phyloP scores from a whole-genome alignment of 2,113 vertebrate genomes.

The Columba livia region DNA sequence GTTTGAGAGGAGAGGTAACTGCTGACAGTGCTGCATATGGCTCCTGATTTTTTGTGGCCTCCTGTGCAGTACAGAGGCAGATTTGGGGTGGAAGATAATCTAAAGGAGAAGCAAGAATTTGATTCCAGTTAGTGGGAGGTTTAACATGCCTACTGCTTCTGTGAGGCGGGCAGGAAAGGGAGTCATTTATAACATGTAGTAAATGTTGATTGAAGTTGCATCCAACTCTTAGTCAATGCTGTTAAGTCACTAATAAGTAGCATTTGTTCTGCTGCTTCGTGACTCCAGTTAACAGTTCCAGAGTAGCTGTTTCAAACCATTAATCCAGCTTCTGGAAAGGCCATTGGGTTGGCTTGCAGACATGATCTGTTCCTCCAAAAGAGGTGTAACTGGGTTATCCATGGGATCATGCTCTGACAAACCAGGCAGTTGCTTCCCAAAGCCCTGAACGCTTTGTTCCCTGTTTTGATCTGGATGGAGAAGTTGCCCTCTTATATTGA shows the following conservation, averaged over 20 bases:
- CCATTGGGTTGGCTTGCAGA: neutral
- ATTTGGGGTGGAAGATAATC: neutral
- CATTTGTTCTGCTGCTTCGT: neutral
- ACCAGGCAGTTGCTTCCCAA: neutral
- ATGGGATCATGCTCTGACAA: neutral
- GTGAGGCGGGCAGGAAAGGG: neutral
- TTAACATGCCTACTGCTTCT: neutral
- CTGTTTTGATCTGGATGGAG: neutral
- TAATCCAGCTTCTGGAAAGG: neutral
- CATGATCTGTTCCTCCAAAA: neutral
- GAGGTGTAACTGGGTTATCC: neutral
- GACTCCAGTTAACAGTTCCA: neutral
- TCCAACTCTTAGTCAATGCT: neutral
- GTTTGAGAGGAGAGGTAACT: neutral
- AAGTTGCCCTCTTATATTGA: neutral
- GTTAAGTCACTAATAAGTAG: neutral
- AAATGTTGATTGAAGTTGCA: neutral
- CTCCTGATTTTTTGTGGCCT: neutral
- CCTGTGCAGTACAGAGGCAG: neutral
- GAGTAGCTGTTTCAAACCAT: neutral
- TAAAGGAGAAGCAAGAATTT: neutral
- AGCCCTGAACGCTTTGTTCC: neutral
- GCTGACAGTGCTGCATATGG: neutral
- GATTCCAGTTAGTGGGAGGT: neutral
- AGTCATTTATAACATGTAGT: neutral